A percentile compares a stretch with the other conserved stretches of the same genome.
These are phyloP conservation scores for Zaprionus obscuricornis DNA, from an alignment of 2,888 invertebrate species.

Conservation along the genomic window DNA sequence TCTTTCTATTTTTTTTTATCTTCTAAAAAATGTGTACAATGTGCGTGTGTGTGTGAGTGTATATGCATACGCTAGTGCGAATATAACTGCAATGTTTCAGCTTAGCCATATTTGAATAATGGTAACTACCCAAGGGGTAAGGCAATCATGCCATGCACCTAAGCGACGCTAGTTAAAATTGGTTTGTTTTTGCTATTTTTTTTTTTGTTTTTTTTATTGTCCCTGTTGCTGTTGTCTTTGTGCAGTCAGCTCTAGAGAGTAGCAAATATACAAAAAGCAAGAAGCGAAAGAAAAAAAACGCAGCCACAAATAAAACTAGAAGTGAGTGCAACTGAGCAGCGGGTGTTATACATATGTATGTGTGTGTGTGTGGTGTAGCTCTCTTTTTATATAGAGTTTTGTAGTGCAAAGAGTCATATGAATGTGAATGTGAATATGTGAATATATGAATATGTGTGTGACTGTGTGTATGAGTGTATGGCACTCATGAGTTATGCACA, in stretches of 20 bases:
- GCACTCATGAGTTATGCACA: conserved; percentile 56
- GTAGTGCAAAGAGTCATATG: too few relatives aligned
- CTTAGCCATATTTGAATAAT: conserved; percentile 18
- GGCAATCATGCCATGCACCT: conserved; percentile 29
- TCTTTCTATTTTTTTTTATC: too few relatives aligned
- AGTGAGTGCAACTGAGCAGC: too few relatives aligned
- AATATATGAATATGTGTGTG: too few relatives aligned
- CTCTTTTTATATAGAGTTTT: too few relatives aligned
- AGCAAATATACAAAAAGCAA: not conserved
- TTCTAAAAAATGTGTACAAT: not conserved
- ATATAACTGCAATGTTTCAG: conserved; percentile 23
- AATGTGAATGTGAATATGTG: too few relatives aligned
- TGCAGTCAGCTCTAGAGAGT: conserved; percentile 44
- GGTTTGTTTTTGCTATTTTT: conserved; percentile 34
- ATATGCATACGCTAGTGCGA: too few relatives aligned
- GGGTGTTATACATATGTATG: too few relatives aligned
- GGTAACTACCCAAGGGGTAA: not conserved
- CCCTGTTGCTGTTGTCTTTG: conserved; percentile 53
- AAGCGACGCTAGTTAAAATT: conserved; percentile 47
- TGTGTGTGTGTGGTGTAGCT: too few relatives aligned
- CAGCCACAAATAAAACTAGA: too few relatives aligned
- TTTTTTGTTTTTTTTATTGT: conserved; percentile 44
- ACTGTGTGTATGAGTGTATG: conserved; percentile 1
- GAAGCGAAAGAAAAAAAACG: conserved; percentile 1
- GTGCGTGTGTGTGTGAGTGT: conserved; percentile 5